Evolutionary conservation across 30 jellyfish, hydroid and myxozoan genomes (phyloP), one percentile per base, ranked within the genome.

Genomic region (Chironex yamaguchii): DNA sequence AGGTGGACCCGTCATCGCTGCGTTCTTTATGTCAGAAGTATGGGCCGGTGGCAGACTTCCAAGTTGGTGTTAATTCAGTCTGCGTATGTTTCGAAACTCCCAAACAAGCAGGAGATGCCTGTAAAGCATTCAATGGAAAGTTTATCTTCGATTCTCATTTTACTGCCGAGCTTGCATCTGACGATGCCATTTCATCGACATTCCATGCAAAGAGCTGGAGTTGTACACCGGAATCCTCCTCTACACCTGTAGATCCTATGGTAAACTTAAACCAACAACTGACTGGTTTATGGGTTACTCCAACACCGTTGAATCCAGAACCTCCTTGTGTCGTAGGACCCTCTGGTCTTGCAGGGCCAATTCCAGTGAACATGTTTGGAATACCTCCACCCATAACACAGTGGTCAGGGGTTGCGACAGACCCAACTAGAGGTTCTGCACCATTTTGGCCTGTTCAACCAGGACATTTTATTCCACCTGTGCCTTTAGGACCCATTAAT

Each of bases 1-100:
- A 92, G 98, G 96, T 92, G 25, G 98, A 92, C 12, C 79, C 76
- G 73, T 27, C 76, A 26, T 29, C 96, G 11, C 54, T 92, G 23
- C 97, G 94, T 2, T 48, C 69, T 32, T 14, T 87, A 29, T 87
- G 97, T 65, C 92, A 74, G 17, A 95, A 92, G 53, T 92, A 54
- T 32, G 98, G 98, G 11, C 86, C 86, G 22, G 85, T 92, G n/a
- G 76, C 71, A 14, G 76, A 51, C 25, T 82, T 76, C 63, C 81
- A 79, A 29, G 92, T 71, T 6, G 90, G 65, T 1, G 88, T 76
- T 24, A 89, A 70, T 67, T 14, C 82, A 23, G 89, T 76, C 1
- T 80, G 17, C 33, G 97, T 87, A 24, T 76, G 96, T 52, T 92
- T 62, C 79, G 97, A 92, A 33, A 79, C 81, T 66, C 84, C 22